Base-by-base conservation (phyloP, 2,888 invertebrate species). In the Seladonia tumulorum region DNA sequence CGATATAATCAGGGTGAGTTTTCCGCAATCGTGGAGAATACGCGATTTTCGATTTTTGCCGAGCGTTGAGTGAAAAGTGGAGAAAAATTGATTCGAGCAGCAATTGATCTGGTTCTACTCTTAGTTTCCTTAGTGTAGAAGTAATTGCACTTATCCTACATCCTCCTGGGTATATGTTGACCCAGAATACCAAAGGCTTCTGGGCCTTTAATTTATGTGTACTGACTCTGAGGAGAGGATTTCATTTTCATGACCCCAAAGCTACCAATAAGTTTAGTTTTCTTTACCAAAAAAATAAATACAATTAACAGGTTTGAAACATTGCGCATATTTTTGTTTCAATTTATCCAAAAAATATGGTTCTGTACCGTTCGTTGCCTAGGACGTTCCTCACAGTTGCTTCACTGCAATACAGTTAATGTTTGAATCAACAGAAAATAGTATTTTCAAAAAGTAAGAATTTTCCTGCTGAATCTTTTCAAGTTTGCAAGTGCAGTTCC, bases 1-100 rank as follows among this genome's bases (percentile, higher is more conserved):
- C 95, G 98, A 98, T 95, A 97, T 98, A 94, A 97, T 98, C 95
- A 96, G 98, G 96, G 98, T 98, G 96, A 97, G 79, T 82, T 47
- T 53, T 16, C 4, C 47, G 42, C 45, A 18, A 39, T 47, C 5
- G 8, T n/a, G 39, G n/a, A 29, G 60, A 73, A 22, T 18, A 10
- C 42, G 8, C 29, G 35, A 35, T 10, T 66, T 25, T 18, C 3
- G 12, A 7, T 1, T 5, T 8, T 45, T 18, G 8, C 18, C 45
- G 22, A 7, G 4, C 16, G 8, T 35, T 47, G 53, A 14, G 39
- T 87, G 87, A 83, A 87, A 73, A 89, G 77, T 87, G 83, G 79
- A 83, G 63, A 70, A 18, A 70, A 35, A 66, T 16, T 18, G 8
- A 18, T 18, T 22, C 12, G 4, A n/a, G 1, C n/a, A 39, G 5